Evolutionary conservation across 1,140 invertebrate species (phyloP), one percentile per base, ranked within the genome.

Genomic region (Apis cerana): DNA sequence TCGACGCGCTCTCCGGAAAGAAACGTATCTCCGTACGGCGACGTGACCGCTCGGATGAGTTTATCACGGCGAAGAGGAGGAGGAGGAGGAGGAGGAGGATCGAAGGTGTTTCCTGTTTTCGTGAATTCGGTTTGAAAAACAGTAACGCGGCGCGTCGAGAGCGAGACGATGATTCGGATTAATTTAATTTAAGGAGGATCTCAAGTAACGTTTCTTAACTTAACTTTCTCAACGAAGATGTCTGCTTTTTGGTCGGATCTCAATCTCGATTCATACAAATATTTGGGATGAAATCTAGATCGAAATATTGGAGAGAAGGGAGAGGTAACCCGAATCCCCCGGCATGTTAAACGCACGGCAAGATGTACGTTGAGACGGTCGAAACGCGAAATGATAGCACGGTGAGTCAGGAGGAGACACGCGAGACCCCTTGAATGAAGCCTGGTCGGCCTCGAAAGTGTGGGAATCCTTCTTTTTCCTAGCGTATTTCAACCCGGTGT

Each of bases 401-500:
- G n/a, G 23, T 43, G 62, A 54, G 43, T 58, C 43, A 48, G 33
- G 33, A 27, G 62, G 58, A 33, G 74, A 76, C 80, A 69, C 80
- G 80, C 80, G 80, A 82, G 68, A 82, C 72, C 75, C 23, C 64
- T 33, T 82, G 80, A 82, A 82, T 82, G 81, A 59, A 77, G 81
- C 75, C 71, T 67, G 75, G 33, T 78, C 58, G 48, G 67, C 75
- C 67, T 69, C 81, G 58, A 62, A 82, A 82, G 81, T 82, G 81
- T 82, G 81, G 81, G 81, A 82, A 82, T 82, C 81, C 67, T 77
- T 64, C 81, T 82, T 82, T 82, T 82, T 82, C 81, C 68, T 77
- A 77, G 59, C 68, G 81, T 82, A 82, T 77, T 82, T 78, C 81
- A 82, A 59, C 81, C 50, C 17, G 58, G 27, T 78, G 81, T 82